A percentile compares a stretch with the other conserved stretches of the same genome.
These are phyloP conservation scores for Meliscaeva auricollis DNA, from an alignment of 2,888 invertebrate species.

Conservation along the genomic window DNA sequence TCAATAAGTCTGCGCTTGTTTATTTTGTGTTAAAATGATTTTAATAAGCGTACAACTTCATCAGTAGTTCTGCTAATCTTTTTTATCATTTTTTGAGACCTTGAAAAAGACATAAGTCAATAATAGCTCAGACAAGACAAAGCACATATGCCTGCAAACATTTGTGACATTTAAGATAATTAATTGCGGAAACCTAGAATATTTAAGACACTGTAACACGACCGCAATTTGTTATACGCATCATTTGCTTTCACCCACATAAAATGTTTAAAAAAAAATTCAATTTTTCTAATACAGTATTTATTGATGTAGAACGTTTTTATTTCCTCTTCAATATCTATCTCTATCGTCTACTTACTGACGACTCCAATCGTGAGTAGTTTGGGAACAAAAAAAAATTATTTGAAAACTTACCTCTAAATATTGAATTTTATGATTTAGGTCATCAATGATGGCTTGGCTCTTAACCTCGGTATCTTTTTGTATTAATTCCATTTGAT, in stretches of 20 bases:
- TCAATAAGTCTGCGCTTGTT: no score
- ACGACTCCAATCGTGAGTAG: not conserved
- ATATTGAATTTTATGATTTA: constrained; percentile 82
- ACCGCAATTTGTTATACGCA: constrained; percentile 47
- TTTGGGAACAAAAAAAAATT: not conserved
- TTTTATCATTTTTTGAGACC: not conserved
- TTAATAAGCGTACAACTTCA: no score
- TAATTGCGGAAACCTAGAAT: not conserved
- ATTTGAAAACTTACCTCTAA: constrained; percentile 79
- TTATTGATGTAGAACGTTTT: constrained; percentile 53
- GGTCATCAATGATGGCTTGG: constrained; percentile 81
- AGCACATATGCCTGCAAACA: not conserved
- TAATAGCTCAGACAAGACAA: not conserved
- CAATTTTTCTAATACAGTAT: constrained; percentile 17
- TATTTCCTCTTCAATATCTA: constrained; percentile 38
- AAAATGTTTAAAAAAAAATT: no score
- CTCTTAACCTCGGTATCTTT: constrained; percentile 83
- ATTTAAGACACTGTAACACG: constrained; percentile 13
- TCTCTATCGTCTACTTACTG: not conserved
- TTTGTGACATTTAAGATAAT: not conserved
- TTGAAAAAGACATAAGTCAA: no score
- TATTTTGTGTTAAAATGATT: no score
- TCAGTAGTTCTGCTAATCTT: no score
- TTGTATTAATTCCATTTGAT: constrained; percentile 89
- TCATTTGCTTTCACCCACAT: constrained; percentile 51